A percentile compares a stretch with the other conserved stretches of the same genome.
These are phyloP conservation scores for Nematolebias whitei DNA, from an alignment of 2,113 vertebrate genomes.

Conservation along the genomic window DNA sequence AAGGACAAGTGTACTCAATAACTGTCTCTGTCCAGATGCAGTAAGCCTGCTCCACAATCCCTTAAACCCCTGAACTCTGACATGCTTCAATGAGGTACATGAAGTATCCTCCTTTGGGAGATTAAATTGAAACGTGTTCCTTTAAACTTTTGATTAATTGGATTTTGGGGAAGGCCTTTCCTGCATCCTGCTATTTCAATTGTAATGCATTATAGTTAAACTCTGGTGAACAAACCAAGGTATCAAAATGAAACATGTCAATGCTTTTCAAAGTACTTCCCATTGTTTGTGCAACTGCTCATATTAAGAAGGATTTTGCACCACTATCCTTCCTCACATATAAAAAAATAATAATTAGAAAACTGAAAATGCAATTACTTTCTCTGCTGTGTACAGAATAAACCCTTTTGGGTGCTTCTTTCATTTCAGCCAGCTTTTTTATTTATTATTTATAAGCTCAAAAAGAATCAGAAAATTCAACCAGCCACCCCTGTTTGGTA, in stretches of 20 bases:
- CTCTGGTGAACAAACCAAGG: slow-evolving; percentile 46
- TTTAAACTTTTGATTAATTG: slow-evolving; percentile 74
- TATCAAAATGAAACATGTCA: slow-evolving; percentile 42
- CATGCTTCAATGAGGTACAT: slow-evolving; percentile 74
- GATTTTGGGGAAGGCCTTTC: background rate
- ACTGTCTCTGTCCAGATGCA: slow-evolving; percentile 76
- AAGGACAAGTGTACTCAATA: slow-evolving; percentile 81
- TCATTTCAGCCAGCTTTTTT: slow-evolving; percentile 40
- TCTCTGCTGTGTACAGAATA: slow-evolving; percentile 3
- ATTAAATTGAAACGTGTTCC: slow-evolving; percentile 73
- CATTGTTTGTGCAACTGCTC: slow-evolving; percentile 19
- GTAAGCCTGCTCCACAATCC: slow-evolving; percentile 76
- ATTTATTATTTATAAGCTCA: slow-evolving; percentile 55
- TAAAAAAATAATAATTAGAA: slow-evolving; percentile 35
- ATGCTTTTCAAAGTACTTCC: slow-evolving; percentile 40
- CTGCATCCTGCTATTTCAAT: slow-evolving; percentile 47
- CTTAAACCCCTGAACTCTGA: slow-evolving; percentile 79
- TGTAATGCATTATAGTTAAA: slow-evolving; percentile 54
- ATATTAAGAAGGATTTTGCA: slow-evolving; percentile 30
- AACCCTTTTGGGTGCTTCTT: slow-evolving; percentile 21
- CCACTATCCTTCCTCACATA: slow-evolving; percentile 25
- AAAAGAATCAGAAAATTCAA: slow-evolving; percentile 46
- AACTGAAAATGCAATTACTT: slow-evolving; percentile 16
- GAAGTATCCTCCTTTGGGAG: slow-evolving; percentile 72
- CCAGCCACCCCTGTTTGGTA: background rate